Evolutionary conservation across 2,888 invertebrate genomes (phyloP).

Genomic region (Meghimatium bilineatum): DNA sequence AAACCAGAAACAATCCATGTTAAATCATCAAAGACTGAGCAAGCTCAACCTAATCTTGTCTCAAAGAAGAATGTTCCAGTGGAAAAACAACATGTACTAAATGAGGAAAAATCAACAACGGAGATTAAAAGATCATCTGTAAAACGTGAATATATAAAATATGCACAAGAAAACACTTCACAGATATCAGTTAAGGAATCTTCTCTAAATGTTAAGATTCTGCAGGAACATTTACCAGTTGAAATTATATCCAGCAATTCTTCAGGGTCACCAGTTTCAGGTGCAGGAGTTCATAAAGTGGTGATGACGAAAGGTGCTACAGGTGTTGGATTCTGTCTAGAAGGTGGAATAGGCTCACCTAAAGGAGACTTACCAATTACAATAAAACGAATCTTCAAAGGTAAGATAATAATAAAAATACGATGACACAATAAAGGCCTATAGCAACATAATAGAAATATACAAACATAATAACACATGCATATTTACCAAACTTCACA

Average conservation of each 20-base stretch:
- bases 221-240: not conserved
- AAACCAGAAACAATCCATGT: not conserved
- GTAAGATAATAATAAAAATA: too few species aligned
- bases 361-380: slow-evolving; percentile 91
- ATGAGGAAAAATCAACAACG: not conserved
- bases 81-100: not conserved
- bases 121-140: not conserved
- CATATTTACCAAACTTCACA: too few species aligned
- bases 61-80: not conserved
- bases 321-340: slow-evolving; percentile 94
- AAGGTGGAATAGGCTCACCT: slow-evolving; percentile 94
- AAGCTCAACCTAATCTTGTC: not conserved
- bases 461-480: too few species aligned
- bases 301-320: slow-evolving; percentile 84
- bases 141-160: not conserved
- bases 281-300: slow-evolving; percentile 77
- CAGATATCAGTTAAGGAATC: not conserved
- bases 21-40: not conserved
- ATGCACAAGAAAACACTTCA: slow-evolving; percentile 20
- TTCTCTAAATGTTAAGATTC: not conserved
- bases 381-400: slow-evolving; percentile 95
- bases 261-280: not conserved
- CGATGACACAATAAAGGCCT: too few species aligned
- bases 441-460: too few species aligned
- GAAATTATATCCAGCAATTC: not conserved